Conservation (phyloP, 2,113 vertebrate genomes). For the Mesembrinibis cayennensis region DNA sequence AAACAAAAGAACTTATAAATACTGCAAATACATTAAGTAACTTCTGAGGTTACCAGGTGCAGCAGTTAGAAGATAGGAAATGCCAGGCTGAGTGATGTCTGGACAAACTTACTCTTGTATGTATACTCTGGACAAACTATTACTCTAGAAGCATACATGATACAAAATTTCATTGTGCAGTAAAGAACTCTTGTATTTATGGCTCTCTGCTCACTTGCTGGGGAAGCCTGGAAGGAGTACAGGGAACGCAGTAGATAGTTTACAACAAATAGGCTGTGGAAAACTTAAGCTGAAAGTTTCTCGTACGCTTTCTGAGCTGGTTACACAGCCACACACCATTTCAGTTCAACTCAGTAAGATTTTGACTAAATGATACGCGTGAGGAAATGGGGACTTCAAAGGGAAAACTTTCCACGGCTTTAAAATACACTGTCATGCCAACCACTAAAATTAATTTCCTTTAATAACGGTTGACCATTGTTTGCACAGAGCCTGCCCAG, state of each 20-base stretch:
- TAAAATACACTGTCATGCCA: background rate
- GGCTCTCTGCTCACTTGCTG: background rate
- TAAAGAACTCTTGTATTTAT: background rate
- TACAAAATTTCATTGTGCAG: background rate
- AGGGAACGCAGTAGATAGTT: background rate
- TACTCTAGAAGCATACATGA: fast-evolving
- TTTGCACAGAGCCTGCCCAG: background rate
- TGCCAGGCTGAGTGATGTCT: background rate
- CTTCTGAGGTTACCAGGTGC: background rate
- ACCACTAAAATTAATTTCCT: background rate
- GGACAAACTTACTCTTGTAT: background rate
- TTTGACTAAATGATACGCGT: background rate
- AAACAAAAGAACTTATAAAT: background rate
- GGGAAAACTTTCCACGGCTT: background rate
- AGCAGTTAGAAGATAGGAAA: background rate
- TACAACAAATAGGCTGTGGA: background rate
- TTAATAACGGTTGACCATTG: background rate
- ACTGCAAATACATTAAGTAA: background rate
- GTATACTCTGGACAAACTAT: no score
- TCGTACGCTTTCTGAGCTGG: background rate
- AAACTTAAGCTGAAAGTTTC: background rate
- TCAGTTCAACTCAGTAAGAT: background rate
- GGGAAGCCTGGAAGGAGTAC: background rate
- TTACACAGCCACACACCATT: background rate
- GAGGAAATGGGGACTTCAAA: background rate